Base-by-base conservation (phyloP, 2,888 invertebrate genomes). In the Aleiodes leptofemur region DNA sequence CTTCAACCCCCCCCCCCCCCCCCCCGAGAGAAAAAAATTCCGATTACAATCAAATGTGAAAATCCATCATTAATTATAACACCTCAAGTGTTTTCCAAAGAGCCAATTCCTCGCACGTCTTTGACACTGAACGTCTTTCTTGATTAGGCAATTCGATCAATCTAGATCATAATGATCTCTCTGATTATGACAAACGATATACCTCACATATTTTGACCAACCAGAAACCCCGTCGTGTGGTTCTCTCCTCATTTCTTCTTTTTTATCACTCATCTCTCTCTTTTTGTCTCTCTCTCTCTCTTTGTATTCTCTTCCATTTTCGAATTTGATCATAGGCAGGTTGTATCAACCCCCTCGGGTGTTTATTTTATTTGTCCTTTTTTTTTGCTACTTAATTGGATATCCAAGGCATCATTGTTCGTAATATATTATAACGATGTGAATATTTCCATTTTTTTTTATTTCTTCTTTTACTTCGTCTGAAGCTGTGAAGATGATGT, bases 401-500 rank as follows among this genome's bases (percentile, higher is more conserved):
- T 56, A 69, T 71, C 34, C n/a, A 74, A 34, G 77, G 74, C 75
- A 77, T 78, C 78, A 77, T 80, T 82, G 81, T 79, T 77, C 57
- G 64, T 77, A 80, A 79, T 77, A 74, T 61, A 76, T 76, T 77
- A 79, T 80, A 83, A 80, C 69, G 72, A 80, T 29, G 72, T 69
- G 76, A 72, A 16, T 79, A 77, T 82, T 80, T 38, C 3, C 14
- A n/a, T 69, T 16, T n/a, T 53, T 56, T 31, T 23, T 23, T 23
- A 23, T 2, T 23, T 23, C 23, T 23, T 23, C 23, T 23, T 23
- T 64, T 11, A 51, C 29, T 51, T 34, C 34, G 38, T 34, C 61
- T 51, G 16, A 14, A 75, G 82, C 82, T 82, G 79, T 64, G 23
- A 11, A 76, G 82, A 83, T 83, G 78, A 83, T 82, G 79, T 83